These are phyloP conservation scores for Dascyllus trimaculatus DNA, from an alignment of 2,113 vertebrate genomes.

Conservation along the genomic window DNA sequence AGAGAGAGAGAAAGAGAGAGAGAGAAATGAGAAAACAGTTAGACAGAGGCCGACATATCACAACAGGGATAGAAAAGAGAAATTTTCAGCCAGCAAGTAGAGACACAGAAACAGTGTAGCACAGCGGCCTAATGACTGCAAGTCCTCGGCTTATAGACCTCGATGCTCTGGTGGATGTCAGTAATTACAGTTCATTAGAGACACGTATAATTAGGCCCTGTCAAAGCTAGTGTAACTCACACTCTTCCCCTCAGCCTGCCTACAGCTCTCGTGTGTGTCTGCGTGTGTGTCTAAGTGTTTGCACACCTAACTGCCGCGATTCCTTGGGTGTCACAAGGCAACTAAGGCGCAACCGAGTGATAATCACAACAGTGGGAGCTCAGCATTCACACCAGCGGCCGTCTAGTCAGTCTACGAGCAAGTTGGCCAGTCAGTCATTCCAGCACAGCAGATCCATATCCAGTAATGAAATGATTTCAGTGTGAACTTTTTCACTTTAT, in stretches of 20 bases:
- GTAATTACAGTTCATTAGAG: slow-evolving; percentile 86
- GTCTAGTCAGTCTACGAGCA: slow-evolving; percentile 12
- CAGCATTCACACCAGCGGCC: background rate
- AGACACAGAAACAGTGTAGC: slow-evolving; percentile 56
- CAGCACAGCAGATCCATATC: background rate
- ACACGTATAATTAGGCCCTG: slow-evolving; percentile 81
- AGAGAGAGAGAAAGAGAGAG: slow-evolving; percentile 38
- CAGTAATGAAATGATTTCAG: background rate
- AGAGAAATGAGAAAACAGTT: slow-evolving; percentile 48
- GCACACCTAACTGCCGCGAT: slow-evolving; percentile 55
- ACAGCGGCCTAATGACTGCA: slow-evolving; percentile 77
- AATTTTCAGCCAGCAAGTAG: slow-evolving; percentile 56
- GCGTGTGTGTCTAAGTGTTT: slow-evolving; percentile 22
- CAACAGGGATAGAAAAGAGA: slow-evolving; percentile 47
- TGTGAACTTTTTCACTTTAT: background rate
- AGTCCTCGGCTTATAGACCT: slow-evolving; percentile 77
- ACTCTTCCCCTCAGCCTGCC: slow-evolving; percentile 65
- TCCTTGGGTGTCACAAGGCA: slow-evolving; percentile 56
- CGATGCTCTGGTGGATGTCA: slow-evolving; percentile 78
- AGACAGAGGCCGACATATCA: slow-evolving; percentile 32
- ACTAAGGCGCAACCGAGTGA: slow-evolving; percentile 50
- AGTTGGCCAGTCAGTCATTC: slow-evolving; percentile 17
- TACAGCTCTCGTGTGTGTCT: slow-evolving; percentile 51
- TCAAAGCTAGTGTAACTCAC: slow-evolving; percentile 78
- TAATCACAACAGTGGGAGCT: slow-evolving; percentile 44